Evolutionary conservation across 1,140 invertebrate genomes (phyloP).

Genomic region (Bombus soroeensis): DNA sequence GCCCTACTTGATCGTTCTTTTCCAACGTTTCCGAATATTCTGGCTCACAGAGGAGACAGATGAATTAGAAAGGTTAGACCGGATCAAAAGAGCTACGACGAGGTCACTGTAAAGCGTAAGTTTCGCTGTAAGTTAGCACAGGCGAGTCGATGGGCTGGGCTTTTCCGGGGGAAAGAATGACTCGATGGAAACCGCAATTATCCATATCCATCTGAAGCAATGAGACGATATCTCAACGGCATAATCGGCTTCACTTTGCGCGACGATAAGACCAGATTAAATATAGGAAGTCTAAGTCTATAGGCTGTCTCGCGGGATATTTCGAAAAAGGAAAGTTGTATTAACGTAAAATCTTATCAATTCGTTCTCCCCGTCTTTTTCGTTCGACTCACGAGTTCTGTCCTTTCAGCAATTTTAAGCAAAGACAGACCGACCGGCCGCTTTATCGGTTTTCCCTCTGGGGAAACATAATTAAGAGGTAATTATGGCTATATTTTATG

Average conservation of each 20-base stretch:
- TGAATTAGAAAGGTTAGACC: constrained; percentile 52
- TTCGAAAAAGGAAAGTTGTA: constrained; percentile 51
- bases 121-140: constrained; percentile 33
- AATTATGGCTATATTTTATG: constrained; percentile 49
- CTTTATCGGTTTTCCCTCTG: constrained; percentile 17
- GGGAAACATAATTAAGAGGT: constrained; percentile 39
- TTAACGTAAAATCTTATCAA: constrained; percentile 63
- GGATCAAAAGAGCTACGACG: constrained; percentile 46
- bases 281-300: constrained; percentile 48
- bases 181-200: constrained; percentile 66
- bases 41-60: constrained; percentile 23
- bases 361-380: background rate
- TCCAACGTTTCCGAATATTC: background rate
- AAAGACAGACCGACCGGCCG: constrained; percentile 1
- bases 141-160: background rate
- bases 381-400: no score
- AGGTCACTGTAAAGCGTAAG: constrained; percentile 12
- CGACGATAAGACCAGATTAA: constrained; percentile 55
- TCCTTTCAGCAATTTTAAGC: background rate
- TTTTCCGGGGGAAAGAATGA: constrained; percentile 54
- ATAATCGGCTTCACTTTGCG: constrained; percentile 49
- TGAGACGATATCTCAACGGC: constrained; percentile 49
- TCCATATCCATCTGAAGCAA: constrained; percentile 63
- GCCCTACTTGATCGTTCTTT: constrained; percentile 32
- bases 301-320: constrained; percentile 55